These are phyloP conservation scores for Leptodactylus fuscus DNA, from an alignment of 2,113 vertebrate species.

Conservation along the genomic window DNA sequence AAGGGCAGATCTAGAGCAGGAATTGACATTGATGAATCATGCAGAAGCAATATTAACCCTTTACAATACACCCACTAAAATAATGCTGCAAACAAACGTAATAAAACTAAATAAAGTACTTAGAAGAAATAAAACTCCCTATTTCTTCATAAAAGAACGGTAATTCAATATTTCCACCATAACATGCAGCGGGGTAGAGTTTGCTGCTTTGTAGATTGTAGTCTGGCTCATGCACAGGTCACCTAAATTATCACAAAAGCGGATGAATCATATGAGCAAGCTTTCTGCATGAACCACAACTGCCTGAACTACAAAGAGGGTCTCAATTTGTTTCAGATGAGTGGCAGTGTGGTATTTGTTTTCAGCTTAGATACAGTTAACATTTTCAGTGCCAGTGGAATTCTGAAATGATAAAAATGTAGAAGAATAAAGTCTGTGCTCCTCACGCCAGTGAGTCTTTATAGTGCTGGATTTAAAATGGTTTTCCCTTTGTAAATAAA, in stretches of 20 bases:
- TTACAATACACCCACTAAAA: no score
- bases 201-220: not conserved
- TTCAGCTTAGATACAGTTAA: not conserved
- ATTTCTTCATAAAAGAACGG: no score
- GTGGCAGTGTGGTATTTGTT: constrained; percentile 4
- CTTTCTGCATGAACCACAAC: constrained; percentile 17
- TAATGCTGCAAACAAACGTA: no score
- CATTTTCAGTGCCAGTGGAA: not conserved
- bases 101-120: no score
- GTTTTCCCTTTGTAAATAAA: no score
- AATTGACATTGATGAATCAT: no score
- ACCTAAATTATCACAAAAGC: not conserved
- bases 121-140: no score
- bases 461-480: no score
- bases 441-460: no score
- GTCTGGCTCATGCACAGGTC: not conserved
- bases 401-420: not conserved
- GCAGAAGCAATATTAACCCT: no score
- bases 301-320: constrained; percentile 33
- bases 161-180: no score
- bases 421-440: not conserved
- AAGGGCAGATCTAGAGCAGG: no score
- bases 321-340: constrained; percentile 45
- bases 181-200: not conserved
- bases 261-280: constrained; percentile 18